phyloP scores from a whole-genome alignment of 2,888 invertebrate genomes.

The Lagria hirta region DNA sequence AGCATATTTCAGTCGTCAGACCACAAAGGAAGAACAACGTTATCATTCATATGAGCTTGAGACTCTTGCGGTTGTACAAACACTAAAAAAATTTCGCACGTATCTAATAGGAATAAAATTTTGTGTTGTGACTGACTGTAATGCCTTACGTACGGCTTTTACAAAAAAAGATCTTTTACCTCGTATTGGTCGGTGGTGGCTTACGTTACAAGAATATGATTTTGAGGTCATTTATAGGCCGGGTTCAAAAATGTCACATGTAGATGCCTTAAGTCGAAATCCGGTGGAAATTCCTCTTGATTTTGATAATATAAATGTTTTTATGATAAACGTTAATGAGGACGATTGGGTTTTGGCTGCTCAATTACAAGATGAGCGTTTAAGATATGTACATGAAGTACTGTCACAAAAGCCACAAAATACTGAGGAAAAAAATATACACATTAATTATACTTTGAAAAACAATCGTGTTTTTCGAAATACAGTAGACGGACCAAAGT shows the following conservation, averaged over 20 bases:
- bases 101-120: too few relatives aligned
- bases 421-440: slow-evolving; percentile 20
- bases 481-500: slow-evolving; percentile 23
- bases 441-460: slow-evolving; percentile 22
- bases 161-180: slow-evolving; percentile 8
- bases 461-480: slow-evolving; percentile 18
- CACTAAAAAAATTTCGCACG: too few relatives aligned
- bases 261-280: slow-evolving; percentile 1
- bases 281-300: neutral
- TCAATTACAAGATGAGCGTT: slow-evolving; percentile 24
- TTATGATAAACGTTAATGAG: slow-evolving; percentile 11
- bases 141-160: too few relatives aligned
- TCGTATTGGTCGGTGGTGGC: slow-evolving; percentile 37
- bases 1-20: too few relatives aligned
- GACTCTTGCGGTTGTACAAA: too few relatives aligned
- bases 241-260: slow-evolving; percentile 35
- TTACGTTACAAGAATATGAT: slow-evolving; percentile 37
- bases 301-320: neutral
- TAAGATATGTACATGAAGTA: slow-evolving; percentile 14
- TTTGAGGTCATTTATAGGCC: slow-evolving; percentile 35
- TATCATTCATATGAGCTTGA: too few relatives aligned
- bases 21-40: too few relatives aligned
- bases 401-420: slow-evolving; percentile 17
- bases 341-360: slow-evolving; percentile 27
- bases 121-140: too few relatives aligned